Conservation (phyloP, 2,797 vertebrate genomes). For the Uromys caudimaculatus region DNA sequence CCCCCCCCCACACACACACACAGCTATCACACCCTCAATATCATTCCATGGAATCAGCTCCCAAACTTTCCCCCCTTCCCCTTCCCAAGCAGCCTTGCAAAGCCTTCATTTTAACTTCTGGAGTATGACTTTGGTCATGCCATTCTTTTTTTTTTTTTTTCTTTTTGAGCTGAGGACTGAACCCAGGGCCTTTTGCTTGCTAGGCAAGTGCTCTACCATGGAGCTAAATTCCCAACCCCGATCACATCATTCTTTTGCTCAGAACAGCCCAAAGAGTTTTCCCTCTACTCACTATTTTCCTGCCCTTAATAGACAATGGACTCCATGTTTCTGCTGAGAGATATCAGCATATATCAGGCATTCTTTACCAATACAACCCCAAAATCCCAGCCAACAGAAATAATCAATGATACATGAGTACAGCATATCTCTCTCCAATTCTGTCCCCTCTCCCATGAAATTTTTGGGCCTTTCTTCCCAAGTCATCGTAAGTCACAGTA, state of each 20-base stretch:
- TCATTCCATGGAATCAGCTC: neutral
- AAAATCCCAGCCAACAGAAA: neutral
- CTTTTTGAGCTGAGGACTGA: too few relatives aligned
- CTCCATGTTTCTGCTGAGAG: neutral
- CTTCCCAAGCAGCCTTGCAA: neutral
- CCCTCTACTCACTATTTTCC: too few relatives aligned
- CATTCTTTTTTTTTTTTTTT: too few relatives aligned
- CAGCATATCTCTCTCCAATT: neutral
- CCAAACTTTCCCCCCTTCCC: too few relatives aligned
- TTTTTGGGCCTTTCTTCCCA: neutral
- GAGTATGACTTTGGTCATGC: neutral
- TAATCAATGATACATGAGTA: neutral
- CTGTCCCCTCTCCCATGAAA: rapidly evolving
- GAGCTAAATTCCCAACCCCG: too few relatives aligned
- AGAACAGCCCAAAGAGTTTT: neutral
- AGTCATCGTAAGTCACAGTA: neutral
- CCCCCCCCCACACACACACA: too few relatives aligned
- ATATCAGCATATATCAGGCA: neutral
- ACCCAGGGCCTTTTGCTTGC: too few relatives aligned
- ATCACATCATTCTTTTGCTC: neutral
- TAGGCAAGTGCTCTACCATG: too few relatives aligned
- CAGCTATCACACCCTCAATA: neutral
- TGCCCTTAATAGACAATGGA: neutral
- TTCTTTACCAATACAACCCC: neutral
- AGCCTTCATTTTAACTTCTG: neutral